phyloP scores from a whole-genome alignment of 2,888 invertebrate genomes.

The Laothoe populi region DNA sequence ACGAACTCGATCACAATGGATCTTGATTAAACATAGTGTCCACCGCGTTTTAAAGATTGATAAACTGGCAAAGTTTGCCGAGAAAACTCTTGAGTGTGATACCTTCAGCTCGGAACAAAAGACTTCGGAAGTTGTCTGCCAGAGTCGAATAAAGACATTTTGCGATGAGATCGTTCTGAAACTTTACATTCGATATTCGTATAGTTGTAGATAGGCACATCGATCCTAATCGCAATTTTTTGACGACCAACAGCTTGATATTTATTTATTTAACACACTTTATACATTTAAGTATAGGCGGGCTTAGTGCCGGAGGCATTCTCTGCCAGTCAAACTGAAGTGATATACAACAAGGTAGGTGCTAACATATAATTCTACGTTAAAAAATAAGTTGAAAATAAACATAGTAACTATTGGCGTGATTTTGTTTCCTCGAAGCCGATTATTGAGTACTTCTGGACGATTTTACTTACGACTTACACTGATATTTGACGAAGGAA shows the following conservation, averaged over 20 bases:
- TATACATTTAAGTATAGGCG: too few species aligned
- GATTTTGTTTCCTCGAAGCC: not conserved
- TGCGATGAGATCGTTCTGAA: conserved; percentile 35
- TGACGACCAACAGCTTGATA: not conserved
- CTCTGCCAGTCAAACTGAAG: too few species aligned
- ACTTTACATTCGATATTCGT: conserved; percentile 16
- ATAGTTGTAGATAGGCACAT: conserved; percentile 5
- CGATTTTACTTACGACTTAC: not conserved
- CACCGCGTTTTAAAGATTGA: conserved; percentile 43
- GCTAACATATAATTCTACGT: too few species aligned
- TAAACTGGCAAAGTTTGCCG: conserved; percentile 52
- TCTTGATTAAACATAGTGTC: conserved; percentile 11
- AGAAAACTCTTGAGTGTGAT: conserved; percentile 54
- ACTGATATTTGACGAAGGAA: not conserved
- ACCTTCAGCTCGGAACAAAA: conserved; percentile 49
- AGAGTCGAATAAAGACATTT: conserved; percentile 58
- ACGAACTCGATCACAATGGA: not conserved
- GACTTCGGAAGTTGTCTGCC: conserved; percentile 45
- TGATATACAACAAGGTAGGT: too few species aligned
- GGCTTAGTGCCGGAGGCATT: too few species aligned
- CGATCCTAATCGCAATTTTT: not conserved
- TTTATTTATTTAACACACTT: too few species aligned
- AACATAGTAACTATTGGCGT: conserved; percentile 1
- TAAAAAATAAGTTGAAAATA: too few species aligned
- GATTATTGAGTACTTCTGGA: not conserved